Base-by-base conservation (phyloP, 2,888 invertebrate species). In the Chrysomela aeneicollis region DNA sequence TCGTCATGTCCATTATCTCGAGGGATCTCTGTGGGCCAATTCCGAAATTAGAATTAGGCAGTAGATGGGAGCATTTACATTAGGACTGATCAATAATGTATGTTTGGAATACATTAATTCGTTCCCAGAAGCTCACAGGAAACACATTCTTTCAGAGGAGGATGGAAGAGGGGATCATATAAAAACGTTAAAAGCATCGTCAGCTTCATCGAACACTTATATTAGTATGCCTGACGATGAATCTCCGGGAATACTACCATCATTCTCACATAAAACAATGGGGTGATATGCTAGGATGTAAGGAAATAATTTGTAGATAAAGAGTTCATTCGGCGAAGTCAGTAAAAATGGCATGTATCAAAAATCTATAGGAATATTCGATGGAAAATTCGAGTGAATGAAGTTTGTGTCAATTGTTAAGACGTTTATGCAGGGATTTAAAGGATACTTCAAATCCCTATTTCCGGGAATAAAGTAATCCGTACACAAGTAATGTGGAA, bases 31-130 rank as follows among this genome's bases (percentile, higher is more conserved):
- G 52, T 21, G 61, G 66, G 62, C 63, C 70, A 68, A 71, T 71
- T 65, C 63, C 65, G 64, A 71, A 73, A 74, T 75, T 74, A 73
- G 72, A 72, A 74, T 75, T 72, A 74, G 70, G 69, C 54, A 37
- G 32, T 68, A 73, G 74, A 71, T 84, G 83, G 83, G 82, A 84
- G 84, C 85, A 85, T 85, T 85, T 85, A 74, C 73, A 74, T 73
- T 74, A 74, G 61, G 62, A 69, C 64, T 73, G 75, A 81, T 82
- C 80, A 81, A 82, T 82, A 82, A 82, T 82, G 80, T 79, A 82
- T 81, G 80, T 79, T 79, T 78, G 77, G 78, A 80, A 81, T 81
- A 78, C 82, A 82, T 81, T 82, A 81, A 82, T 82, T 82, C 80
- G 80, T 81, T 81, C 79, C 78, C 80, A 75, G 77, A 75, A 2